Evolutionary conservation across 2,888 invertebrate species (phyloP).

Genomic region (Plebejus argus): DNA sequence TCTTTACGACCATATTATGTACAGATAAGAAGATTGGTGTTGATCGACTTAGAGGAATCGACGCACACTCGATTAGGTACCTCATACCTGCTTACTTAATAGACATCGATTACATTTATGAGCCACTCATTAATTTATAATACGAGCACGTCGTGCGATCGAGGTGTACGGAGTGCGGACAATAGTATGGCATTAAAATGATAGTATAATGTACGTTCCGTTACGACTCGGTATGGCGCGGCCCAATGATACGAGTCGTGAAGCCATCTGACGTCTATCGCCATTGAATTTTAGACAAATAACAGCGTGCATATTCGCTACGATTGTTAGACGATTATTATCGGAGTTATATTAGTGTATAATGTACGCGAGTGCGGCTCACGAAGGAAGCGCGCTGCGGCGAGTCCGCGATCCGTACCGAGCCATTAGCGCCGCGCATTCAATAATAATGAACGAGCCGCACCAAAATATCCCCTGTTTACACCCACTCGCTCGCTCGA

Average conservation of each 20-base stretch:
- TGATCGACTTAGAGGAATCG: constrained; percentile 27
- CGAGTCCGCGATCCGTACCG: constrained; percentile 56
- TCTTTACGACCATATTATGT: constrained; percentile 34
- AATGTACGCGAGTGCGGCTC: constrained; percentile 31
- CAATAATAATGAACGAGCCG: constrained; percentile 80
- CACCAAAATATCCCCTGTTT: constrained; percentile 80
- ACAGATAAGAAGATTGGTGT: constrained; percentile 32
- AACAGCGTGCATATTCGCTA: constrained; percentile 27
- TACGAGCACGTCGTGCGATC: constrained; percentile 8
- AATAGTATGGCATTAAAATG: constrained; percentile 30
- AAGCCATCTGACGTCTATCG: constrained; percentile 4
- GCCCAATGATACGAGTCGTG: constrained; percentile 26
- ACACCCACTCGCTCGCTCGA: constrained; percentile 74
- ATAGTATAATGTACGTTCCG: constrained; percentile 20
- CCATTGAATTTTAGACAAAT: constrained; percentile 30
- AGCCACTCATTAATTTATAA: constrained; percentile 30
- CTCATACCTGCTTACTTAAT: constrained; percentile 18
- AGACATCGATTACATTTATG: constrained; percentile 31
- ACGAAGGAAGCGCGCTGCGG: constrained; percentile 43
- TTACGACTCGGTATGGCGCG: constrained; percentile 25
- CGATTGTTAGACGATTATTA: constrained; percentile 21
- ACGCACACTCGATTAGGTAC: constrained; percentile 19
- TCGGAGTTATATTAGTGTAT: constrained; percentile 22
- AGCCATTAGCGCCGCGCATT: constrained; percentile 76
- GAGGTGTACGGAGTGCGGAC: constrained; percentile 14